Evolutionary conservation across 1,140 invertebrate species (phyloP), one percentile per base, ranked within the genome.

Genomic region (Drosophila littoralis): DNA sequence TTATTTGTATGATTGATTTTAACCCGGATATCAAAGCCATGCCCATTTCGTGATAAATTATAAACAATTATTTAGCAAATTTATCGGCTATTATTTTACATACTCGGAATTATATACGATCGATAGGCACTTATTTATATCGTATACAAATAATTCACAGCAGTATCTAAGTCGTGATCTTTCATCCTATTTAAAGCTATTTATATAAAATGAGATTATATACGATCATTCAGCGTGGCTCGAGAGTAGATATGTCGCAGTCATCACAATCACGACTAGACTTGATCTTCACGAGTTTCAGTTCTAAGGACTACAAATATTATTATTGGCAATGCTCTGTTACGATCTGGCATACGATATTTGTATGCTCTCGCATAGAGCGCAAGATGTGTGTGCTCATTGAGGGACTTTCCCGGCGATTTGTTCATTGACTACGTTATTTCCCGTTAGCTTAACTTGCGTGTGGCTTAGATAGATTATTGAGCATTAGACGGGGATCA

Each of bases 391-490:
- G 66, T 10, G 28, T 88, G 79, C 17, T 67, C 69, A 65, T 42
- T 70, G 79, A 79, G 60, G 84, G 84, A 54, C 46, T 84, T 88
- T 70, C 85, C 84, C 65, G 54, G 17, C 50, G 65, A 72, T 45
- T 77, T 68, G 64, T 89, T 69, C 84, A 89, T 89, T 89, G 84
- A 89, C 84, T 71, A 73, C 80, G 84, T 89, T 78, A 84, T 89
- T 89, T 84, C 84, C 83, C 81, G 81, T 79, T 79, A 70, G 84
- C 84, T 89, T 89, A 89, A 89, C 84, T 89, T 89, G 80, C 76
- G 42, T 57, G 61, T 51, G 84, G 81, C 65, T 81, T 78, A 59
- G 74, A 50, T 74, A 35, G 82, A 86, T 86, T 86, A 86, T 65
- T 65, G 70, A 68, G 88, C 82, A 90, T 90, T 90, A 90, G 67